phyloP scores from a whole-genome alignment of 2,888 invertebrate species.

The Cantharis rustica region DNA sequence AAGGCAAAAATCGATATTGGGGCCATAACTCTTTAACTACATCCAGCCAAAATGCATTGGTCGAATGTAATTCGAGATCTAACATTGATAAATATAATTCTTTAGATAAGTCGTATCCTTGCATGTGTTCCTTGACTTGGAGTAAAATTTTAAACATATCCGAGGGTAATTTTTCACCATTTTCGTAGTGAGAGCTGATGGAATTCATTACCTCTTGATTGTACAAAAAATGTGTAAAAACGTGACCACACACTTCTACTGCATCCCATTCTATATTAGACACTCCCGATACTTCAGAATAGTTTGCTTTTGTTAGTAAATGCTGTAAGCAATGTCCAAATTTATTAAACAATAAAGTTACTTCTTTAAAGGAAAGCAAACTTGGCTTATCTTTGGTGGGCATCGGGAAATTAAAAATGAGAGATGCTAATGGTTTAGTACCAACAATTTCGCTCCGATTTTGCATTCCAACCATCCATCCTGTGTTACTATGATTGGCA shows the following conservation, averaged over 20 bases:
- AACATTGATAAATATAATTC: conserved; percentile 81
- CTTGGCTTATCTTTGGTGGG: conserved; percentile 68
- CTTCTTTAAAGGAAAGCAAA: conserved; percentile 75
- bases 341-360: conserved; percentile 77
- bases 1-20: conserved; percentile 75
- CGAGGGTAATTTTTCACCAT: conserved; percentile 71
- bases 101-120: conserved; percentile 77
- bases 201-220: conserved; percentile 61
- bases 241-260: conserved; percentile 79
- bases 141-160: conserved; percentile 68
- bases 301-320: conserved; percentile 79
- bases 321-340: conserved; percentile 90
- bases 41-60: conserved; percentile 81
- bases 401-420: conserved; percentile 82
- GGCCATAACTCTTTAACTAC: conserved; percentile 80
- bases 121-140: conserved; percentile 72
- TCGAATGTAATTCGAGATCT: conserved; percentile 81
- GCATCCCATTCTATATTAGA: conserved; percentile 95
- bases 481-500: conserved; percentile 63
- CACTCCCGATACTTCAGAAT: conserved; percentile 82
- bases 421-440: conserved; percentile 75
- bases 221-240: conserved; percentile 81
- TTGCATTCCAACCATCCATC: conserved; percentile 80
- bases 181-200: conserved; percentile 77
- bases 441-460: conserved; percentile 69